Evolutionary conservation across 2,113 vertebrate genomes (phyloP).

Genomic region (Addax nasomaculatus): DNA sequence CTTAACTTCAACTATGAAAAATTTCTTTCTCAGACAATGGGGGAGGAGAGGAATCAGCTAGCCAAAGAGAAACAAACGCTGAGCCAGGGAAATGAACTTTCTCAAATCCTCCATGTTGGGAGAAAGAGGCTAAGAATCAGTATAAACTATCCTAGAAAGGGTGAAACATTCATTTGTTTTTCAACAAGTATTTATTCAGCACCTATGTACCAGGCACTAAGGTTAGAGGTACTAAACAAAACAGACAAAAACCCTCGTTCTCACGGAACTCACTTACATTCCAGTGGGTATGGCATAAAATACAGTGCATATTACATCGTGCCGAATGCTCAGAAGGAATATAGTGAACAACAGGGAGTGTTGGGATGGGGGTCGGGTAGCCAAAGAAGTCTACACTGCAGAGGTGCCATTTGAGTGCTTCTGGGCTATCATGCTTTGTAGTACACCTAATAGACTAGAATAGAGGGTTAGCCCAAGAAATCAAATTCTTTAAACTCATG

Average conservation of each 20-base stretch:
- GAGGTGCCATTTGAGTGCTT: not conserved
- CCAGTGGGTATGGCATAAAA: not conserved
- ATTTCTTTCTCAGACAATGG: not conserved
- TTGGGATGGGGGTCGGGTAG: not conserved
- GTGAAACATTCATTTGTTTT: not conserved
- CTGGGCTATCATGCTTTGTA: not conserved
- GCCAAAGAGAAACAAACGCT: constrained; percentile 25
- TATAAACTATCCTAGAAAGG: constrained; percentile 4
- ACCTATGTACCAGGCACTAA: not conserved
- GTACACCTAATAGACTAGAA: not conserved
- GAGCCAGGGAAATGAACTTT: not conserved
- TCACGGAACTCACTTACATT: not conserved
- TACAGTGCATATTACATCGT: not conserved
- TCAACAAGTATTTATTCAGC: not conserved
- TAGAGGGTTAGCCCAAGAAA: not conserved
- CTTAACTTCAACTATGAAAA: constrained; percentile 41
- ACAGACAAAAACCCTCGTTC: not conserved
- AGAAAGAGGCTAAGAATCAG: not conserved
- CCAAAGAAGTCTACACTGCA: not conserved
- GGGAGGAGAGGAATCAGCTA: not conserved
- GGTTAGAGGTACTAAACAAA: not conserved
- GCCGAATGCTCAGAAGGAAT: not conserved
- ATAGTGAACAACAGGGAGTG: not conserved
- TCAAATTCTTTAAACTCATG: not conserved
- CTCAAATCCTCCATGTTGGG: not conserved